phyloP scores from a whole-genome alignment of 2,113 vertebrate species.

The Plotosus lineatus region DNA sequence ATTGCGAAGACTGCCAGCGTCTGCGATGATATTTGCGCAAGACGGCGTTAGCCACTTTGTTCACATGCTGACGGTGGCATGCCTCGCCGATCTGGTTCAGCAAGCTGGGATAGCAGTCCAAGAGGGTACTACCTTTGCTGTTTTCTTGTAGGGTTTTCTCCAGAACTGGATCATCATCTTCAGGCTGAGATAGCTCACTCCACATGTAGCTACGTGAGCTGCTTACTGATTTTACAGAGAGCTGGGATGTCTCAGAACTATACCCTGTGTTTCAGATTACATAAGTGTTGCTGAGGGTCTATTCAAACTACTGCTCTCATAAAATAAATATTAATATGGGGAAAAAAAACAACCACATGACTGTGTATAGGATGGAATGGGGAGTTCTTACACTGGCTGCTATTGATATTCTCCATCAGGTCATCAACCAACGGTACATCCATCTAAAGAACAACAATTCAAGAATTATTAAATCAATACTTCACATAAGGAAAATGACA shows the following conservation, averaged over 20 bases:
- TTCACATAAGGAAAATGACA: background rate
- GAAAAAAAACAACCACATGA: too few relatives aligned
- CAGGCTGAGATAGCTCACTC: conserved; percentile 43
- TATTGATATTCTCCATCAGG: background rate
- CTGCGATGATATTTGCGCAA: conserved; percentile 64
- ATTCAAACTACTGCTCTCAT: background rate
- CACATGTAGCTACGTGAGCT: conserved; percentile 36
- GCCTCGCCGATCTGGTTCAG: conserved; percentile 61
- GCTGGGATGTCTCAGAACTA: conserved; percentile 25
- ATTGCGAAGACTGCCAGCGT: conserved; percentile 50
- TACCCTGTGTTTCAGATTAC: conserved; percentile 45
- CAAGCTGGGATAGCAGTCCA: conserved; percentile 70
- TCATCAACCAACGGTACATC: conserved; percentile 11
- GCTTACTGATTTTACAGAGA: conserved; percentile 30
- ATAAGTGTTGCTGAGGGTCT: background rate
- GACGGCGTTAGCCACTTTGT: conserved; percentile 55
- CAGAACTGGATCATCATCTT: conserved; percentile 66
- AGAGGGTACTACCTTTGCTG: conserved; percentile 56
- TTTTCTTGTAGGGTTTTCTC: conserved; percentile 65
- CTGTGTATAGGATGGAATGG: background rate
- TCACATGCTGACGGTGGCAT: conserved; percentile 55
- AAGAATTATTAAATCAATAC: background rate
- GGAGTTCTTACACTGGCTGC: conserved; percentile 34
- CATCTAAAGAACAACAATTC: conserved; percentile 26
- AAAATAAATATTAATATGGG: background rate